A percentile compares a stretch with the other conserved stretches of the same genome.
Conservation (phyloP, 2,888 invertebrate species). For the Drosophila paucipuncta region DNA sequence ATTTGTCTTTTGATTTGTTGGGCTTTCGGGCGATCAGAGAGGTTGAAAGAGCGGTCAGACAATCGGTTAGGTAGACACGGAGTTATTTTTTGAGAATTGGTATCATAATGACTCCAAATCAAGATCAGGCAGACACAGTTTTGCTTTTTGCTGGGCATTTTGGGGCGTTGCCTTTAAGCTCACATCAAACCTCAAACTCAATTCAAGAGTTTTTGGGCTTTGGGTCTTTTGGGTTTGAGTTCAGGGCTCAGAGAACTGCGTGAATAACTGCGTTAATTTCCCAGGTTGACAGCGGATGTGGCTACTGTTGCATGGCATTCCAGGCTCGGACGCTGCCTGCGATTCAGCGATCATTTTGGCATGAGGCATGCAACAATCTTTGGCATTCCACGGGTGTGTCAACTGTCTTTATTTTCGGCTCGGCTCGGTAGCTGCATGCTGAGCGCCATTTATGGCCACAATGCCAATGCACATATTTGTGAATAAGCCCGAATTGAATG, state of each 20-base stretch:
- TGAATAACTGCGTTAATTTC: conserved; percentile 80
- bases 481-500: conserved; percentile 28
- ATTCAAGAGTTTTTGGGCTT: conserved; percentile 11
- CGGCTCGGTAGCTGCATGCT: conserved; percentile 44
- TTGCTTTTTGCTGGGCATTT: conserved; percentile 55
- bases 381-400: conserved; percentile 64
- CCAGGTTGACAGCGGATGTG: conserved; percentile 78
- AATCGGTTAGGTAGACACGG: conserved; percentile 30
- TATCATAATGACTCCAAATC: conserved; percentile 76
- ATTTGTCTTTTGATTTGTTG: conserved; percentile 40
- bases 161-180: conserved; percentile 46
- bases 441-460: conserved; percentile 58
- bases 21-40: conserved; percentile 12
- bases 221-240: conserved; percentile 3
- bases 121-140: conserved; percentile 76
- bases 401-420: conserved; percentile 56
- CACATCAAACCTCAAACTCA: conserved; percentile 19
- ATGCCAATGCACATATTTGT: conserved; percentile 20
- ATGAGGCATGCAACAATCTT: conserved; percentile 49
- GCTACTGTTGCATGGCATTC: conserved; percentile 71
- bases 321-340: conserved; percentile 11
- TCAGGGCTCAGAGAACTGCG: conserved; percentile 39
- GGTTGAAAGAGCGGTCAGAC: conserved; percentile 3
- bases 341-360: conserved; percentile 45
- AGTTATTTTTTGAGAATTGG: conserved; percentile 46